Evolutionary conservation across 2,888 invertebrate genomes (phyloP).

Genomic region (Siphonodentalium dalli): DNA sequence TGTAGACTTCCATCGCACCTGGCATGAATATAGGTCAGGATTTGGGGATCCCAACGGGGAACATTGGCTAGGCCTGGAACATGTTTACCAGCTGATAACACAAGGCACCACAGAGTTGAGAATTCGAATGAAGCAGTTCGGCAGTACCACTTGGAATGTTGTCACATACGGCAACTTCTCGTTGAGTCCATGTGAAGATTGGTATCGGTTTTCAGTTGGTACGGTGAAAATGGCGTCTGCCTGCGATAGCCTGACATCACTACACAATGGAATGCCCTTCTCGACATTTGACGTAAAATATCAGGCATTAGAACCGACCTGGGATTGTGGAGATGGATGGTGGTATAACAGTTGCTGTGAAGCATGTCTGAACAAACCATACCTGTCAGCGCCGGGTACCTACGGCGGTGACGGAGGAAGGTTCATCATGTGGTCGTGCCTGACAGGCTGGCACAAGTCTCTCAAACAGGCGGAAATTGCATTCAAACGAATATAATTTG

Average conservation of each 20-base stretch:
- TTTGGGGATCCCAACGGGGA: neutral
- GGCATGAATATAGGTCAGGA: conserved; percentile 2
- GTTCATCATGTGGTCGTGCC: too few species aligned
- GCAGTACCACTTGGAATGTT: neutral
- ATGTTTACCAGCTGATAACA: neutral
- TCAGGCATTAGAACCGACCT: neutral
- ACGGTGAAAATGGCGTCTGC: too few species aligned
- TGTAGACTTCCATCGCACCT: conserved; percentile 2
- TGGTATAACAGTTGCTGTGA: conserved; percentile 1
- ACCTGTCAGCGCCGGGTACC: too few species aligned
- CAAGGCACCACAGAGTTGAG: neutral
- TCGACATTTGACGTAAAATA: neutral
- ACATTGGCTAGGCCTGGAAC: conserved; percentile 4
- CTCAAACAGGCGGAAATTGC: too few species aligned
- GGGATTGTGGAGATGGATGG: neutral
- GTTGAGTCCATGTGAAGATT: too few species aligned
- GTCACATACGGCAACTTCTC: too few species aligned
- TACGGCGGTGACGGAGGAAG: too few species aligned
- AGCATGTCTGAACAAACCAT: neutral
- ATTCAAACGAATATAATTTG: too few species aligned
- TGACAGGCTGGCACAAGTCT: too few species aligned
- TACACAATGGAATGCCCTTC: neutral
- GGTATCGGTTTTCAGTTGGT: too few species aligned
- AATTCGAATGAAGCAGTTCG: conserved; percentile 1
- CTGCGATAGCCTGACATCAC: neutral